Conservation (phyloP, 2,113 vertebrate species). For the Heterotilapia buettikoferi region DNA sequence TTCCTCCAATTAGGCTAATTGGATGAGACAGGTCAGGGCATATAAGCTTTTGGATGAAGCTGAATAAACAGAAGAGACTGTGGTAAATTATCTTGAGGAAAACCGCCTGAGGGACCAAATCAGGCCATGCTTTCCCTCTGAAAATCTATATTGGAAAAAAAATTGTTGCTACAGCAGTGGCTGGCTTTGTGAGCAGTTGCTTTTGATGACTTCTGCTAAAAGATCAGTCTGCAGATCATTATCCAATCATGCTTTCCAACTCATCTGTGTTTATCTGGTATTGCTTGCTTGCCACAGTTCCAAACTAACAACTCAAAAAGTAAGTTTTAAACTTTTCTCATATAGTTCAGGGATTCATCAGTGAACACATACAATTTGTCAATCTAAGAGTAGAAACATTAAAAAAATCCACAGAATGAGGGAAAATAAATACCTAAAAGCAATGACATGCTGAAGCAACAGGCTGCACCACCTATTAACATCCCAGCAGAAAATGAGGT, state of each 20-base stretch:
- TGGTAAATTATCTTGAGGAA: constrained; percentile 22
- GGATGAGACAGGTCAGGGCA: constrained; percentile 53
- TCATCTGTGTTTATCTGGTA: background rate
- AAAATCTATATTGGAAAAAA: constrained; percentile 7
- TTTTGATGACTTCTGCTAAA: constrained; percentile 40
- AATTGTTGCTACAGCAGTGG: background rate
- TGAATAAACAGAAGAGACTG: constrained; percentile 23
- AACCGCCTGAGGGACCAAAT: constrained; percentile 3
- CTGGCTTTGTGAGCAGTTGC: background rate
- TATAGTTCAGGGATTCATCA: background rate
- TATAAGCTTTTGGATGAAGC: constrained; percentile 31
- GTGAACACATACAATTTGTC: background rate
- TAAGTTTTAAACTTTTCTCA: constrained; percentile 20
- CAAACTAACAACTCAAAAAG: constrained; percentile 8
- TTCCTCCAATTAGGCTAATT: constrained; percentile 70
- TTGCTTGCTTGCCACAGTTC: background rate
- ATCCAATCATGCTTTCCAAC: constrained; percentile 39
- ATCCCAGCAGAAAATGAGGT: background rate
- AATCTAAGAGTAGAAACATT: background rate
- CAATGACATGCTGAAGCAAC: background rate
- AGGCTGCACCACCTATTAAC: background rate
- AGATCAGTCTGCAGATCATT: constrained; percentile 28
- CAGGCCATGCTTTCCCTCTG: background rate
- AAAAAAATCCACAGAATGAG: background rate
- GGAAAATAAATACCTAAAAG: background rate